A percentile compares a stretch with the other conserved stretches of the same genome.
Conservation (phyloP, 2,888 invertebrate genomes). For the Cephus sareptanus region DNA sequence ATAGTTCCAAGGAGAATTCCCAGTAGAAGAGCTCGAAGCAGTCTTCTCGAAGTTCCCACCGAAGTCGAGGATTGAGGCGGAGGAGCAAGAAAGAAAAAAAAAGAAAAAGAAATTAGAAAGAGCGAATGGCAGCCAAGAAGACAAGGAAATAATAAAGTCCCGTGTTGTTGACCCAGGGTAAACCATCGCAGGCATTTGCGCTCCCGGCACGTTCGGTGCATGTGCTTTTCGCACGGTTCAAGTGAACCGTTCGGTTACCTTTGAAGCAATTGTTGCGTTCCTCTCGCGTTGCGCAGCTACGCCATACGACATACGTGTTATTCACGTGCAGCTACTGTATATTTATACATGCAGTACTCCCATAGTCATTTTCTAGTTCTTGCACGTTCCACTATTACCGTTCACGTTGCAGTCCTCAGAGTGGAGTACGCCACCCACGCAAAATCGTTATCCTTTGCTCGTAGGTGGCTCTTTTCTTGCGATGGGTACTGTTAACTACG, state of each 20-base stretch:
- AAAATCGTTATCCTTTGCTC: conserved; percentile 12
- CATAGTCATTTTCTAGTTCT: conserved; percentile 4
- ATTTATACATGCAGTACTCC: background rate
- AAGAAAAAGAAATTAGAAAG: background rate
- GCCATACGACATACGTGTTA: background rate
- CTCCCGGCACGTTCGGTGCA: background rate
- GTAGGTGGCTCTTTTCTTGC: conserved; percentile 32
- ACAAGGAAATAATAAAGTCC: conserved; percentile 1
- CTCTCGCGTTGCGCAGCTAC: background rate
- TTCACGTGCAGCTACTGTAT: background rate
- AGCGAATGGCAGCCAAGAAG: background rate
- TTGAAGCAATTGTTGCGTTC: background rate
- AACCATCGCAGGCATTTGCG: background rate
- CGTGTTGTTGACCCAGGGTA: conserved; percentile 6
- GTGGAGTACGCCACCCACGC: background rate
- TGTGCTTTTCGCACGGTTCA: conserved; percentile 4
- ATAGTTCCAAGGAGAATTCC: background rate
- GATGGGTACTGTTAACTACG: conserved; percentile 47
- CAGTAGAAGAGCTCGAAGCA: background rate
- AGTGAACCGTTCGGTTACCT: background rate
- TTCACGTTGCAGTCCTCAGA: background rate
- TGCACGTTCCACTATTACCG: conserved; percentile 37
- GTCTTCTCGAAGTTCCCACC: background rate
- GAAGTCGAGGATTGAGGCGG: background rate
- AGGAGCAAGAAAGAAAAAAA: background rate